Percentiles rank a stretch among this genome's conserved stretches.
These are phyloP conservation scores for Dugesia japonica DNA, from an alignment of 2,888 invertebrate genomes.

Conservation along the genomic window DNA sequence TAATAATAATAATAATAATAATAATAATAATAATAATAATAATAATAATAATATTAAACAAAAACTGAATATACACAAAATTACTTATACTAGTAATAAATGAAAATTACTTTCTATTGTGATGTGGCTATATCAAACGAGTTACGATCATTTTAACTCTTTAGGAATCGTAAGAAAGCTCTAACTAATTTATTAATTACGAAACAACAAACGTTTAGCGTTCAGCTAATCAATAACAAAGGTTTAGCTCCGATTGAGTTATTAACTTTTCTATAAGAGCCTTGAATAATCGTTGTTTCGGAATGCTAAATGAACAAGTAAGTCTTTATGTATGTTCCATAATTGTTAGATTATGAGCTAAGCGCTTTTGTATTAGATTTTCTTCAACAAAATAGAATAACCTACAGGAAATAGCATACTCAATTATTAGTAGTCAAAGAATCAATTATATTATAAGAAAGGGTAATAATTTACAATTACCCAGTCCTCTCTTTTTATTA, in stretches of 20 bases:
- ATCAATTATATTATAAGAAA: conserved; percentile 13
- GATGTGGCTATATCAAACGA: conserved; percentile 14
- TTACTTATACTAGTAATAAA: background rate
- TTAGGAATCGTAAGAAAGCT: conserved; percentile 13
- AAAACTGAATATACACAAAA: background rate
- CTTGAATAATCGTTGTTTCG: conserved; percentile 20
- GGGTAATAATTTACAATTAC: conserved; percentile 20
- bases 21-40: too few relatives aligned
- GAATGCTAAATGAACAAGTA: conserved; percentile 2
- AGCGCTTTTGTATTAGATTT: conserved; percentile 9
- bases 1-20: too few relatives aligned
- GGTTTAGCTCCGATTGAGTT: conserved; percentile 20
- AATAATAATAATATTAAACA: background rate
- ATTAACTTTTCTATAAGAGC: conserved; percentile 11
- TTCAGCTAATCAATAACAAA: conserved; percentile 20
- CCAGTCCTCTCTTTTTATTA: background rate
- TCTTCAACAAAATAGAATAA: background rate
- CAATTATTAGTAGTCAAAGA: conserved; percentile 11
- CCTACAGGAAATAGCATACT: conserved; percentile 20
- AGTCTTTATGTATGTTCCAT: conserved; percentile 13
- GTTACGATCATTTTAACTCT: conserved; percentile 11
- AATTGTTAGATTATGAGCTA: conserved; percentile 20
- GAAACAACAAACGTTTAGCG: conserved; percentile 10
- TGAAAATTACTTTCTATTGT: conserved; percentile 4
- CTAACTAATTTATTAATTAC: conserved; percentile 20